Evolutionary conservation across 2,888 invertebrate species (phyloP), one percentile per base, ranked within the genome.

Genomic region (Euzophera pinguis): DNA sequence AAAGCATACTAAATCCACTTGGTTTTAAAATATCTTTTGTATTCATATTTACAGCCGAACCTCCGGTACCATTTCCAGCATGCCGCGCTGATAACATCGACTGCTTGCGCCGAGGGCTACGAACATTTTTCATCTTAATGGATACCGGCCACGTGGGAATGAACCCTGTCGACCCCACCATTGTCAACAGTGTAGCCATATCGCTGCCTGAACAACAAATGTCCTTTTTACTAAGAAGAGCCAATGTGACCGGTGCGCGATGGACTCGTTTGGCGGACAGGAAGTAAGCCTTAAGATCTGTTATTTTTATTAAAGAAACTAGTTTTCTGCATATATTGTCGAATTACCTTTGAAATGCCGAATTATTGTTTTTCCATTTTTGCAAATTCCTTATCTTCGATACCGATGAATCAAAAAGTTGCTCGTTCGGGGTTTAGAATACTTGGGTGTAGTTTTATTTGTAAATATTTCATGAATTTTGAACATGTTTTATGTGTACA

Each of bases 91-190:
- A 82, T 54, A 68, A 85, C 60, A 65, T 89, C 50, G 79, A 80
- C 53, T 90, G 89, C 62, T 75, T 88, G 0, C 72, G 86, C 13
- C 79, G 85, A 1, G 83, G 86, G 1, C 56, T 89, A 7, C 69
- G 89, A 13, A 86, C 88, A 1, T 89, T 89, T 71, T 82, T 89
- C 63, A 81, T 85, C 56, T 71, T 89, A 29, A 89, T 89, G 89
- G 81, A 88, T 53, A 62, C 75, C 0, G 75, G 76, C 2, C 70
- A 84, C 59, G 64, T 81, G 22, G 86, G 83, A 16, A 89, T 89
- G 89, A 73, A 73, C 58, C 65, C 79, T 1, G 64, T 87, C 2
- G 89, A 89, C 58, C 89, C 89, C 0, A 59, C 61, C 5, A 59
- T 71, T 37, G 65, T 89, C 51, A 84, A 85, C 63, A 89, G 89